phyloP scores from a whole-genome alignment of 2,113 vertebrate species.

The Pongo abelii region DNA sequence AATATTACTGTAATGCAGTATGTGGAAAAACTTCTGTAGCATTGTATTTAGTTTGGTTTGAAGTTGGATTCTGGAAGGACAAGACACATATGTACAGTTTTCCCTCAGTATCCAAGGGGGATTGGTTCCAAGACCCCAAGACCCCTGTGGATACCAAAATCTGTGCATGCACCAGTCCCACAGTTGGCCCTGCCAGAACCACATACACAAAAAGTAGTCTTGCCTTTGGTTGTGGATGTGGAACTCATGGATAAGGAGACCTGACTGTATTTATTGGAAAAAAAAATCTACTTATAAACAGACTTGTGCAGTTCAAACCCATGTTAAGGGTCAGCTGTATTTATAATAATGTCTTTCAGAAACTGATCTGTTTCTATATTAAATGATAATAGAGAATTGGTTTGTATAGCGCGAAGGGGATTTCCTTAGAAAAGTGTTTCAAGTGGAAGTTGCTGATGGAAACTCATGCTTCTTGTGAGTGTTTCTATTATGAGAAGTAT shows the following conservation, averaged over 20 bases:
- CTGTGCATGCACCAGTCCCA: not conserved
- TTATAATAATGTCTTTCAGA: constrained; percentile 13
- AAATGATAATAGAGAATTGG: not conserved
- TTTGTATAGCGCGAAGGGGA: not conserved
- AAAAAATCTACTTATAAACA: not conserved
- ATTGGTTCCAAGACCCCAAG: not conserved
- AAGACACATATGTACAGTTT: not conserved
- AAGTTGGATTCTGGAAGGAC: not conserved
- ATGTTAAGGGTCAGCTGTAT: not conserved
- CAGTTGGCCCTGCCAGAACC: not conserved
- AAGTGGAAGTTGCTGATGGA: not conserved
- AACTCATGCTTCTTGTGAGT: not conserved
- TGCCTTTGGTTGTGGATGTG: not conserved
- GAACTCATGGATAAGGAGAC: not conserved
- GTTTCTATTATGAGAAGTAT: not conserved
- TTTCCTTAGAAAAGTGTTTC: constrained; percentile 14
- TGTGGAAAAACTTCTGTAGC: not conserved
- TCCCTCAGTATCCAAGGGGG: not conserved
- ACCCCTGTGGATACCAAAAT: not conserved
- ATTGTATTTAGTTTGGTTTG: constrained; percentile 13
- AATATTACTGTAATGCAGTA: not conserved
- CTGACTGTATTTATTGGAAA: not conserved
- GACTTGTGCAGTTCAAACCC: not conserved
- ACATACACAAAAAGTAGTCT: not conserved
- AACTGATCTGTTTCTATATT: not conserved